Conservation (phyloP, 1,140 invertebrate species). For the Drosophila baimaii region DNA sequence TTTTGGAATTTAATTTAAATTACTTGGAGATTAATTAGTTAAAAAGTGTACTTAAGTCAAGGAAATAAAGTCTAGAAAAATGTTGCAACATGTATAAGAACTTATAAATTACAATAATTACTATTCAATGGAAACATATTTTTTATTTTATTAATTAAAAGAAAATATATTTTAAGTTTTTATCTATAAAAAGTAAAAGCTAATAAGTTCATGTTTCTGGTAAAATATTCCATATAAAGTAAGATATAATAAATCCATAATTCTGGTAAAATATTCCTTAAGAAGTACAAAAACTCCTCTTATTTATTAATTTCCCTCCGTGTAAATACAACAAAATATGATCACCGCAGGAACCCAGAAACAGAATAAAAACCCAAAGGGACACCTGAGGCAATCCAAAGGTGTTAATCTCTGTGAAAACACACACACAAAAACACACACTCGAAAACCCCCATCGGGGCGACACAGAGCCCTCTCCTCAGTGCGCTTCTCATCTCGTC, state of each 20-base stretch:
- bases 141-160: too few species aligned
- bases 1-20: background rate
- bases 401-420: conserved; percentile 44
- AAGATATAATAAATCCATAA: background rate
- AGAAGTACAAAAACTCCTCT: too few species aligned
- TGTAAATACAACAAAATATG: conserved; percentile 14
- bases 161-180: background rate
- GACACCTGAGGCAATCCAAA: conserved; percentile 50
- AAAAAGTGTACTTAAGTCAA: too few species aligned
- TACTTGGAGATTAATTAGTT: too few species aligned
- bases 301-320: background rate
- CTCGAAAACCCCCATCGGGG: background rate
- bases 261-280: background rate
- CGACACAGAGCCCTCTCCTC: background rate
- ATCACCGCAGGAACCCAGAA: conserved; percentile 1
- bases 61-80: too few species aligned
- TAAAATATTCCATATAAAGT: too few species aligned
- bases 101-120: too few species aligned
- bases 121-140: too few species aligned
- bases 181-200: background rate
- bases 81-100: too few species aligned
- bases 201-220: background rate
- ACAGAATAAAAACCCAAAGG: conserved; percentile 20
- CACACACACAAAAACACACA: conserved; percentile 16
- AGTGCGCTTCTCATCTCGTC: conserved; percentile 19